phyloP scores from a whole-genome alignment of 1,140 invertebrate genomes.

The Ceratosolen fusciceps region DNA sequence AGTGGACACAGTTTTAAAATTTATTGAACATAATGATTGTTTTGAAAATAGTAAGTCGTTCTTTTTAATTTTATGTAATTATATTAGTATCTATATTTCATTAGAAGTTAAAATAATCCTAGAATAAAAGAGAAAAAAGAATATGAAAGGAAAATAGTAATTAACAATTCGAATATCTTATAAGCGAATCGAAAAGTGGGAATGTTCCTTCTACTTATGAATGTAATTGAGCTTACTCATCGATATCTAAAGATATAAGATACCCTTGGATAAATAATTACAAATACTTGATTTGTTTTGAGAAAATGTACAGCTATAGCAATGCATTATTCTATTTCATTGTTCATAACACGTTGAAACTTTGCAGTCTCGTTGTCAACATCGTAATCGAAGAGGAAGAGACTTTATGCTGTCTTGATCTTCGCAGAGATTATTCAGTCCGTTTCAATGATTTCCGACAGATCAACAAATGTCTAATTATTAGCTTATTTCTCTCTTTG shows the following conservation, averaged over 20 bases:
- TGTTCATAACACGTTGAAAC: background rate
- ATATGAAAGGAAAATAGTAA: background rate
- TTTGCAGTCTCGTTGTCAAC: constrained; percentile 62
- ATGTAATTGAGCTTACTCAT: background rate
- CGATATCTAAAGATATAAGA: background rate
- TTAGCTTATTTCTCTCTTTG: constrained; percentile 50
- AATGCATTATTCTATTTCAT: background rate
- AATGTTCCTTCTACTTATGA: constrained; percentile 1
- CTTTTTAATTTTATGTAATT: too few relatives aligned
- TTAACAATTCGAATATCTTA: background rate
- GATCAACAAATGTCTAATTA: constrained; percentile 56
- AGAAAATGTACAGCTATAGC: constrained; percentile 28
- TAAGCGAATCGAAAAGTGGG: background rate
- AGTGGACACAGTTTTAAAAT: too few relatives aligned
- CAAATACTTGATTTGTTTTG: constrained; percentile 36
- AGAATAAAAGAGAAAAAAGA: too few relatives aligned
- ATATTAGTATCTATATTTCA: too few relatives aligned
- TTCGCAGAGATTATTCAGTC: constrained; percentile 51
- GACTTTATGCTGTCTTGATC: constrained; percentile 56
- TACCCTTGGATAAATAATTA: background rate
- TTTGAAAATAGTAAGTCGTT: too few relatives aligned
- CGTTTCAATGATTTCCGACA: constrained; percentile 56
- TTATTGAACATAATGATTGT: too few relatives aligned
- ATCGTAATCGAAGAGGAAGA: constrained; percentile 38
- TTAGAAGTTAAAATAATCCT: too few relatives aligned